Evolutionary conservation across 2,113 vertebrate species (phyloP).

Genomic region (Chloropsis hardwickii): DNA sequence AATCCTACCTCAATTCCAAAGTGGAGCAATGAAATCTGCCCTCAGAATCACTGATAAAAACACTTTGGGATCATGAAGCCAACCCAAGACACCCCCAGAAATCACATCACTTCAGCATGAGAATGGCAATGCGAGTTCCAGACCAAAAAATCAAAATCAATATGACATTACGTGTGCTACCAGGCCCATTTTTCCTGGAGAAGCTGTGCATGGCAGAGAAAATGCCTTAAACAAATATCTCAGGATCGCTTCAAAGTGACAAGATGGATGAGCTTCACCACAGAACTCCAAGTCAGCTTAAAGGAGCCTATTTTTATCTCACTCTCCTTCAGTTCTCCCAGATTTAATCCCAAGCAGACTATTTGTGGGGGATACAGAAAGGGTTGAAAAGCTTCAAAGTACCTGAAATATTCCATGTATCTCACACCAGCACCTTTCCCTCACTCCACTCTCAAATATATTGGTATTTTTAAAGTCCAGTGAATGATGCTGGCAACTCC

Average conservation of each 20-base stretch:
- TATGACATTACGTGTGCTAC: not conserved
- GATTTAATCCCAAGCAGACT: not conserved
- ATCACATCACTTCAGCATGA: not conserved
- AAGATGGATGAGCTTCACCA: slow-evolving; percentile 8
- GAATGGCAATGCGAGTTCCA: not conserved
- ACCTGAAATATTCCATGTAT: not conserved
- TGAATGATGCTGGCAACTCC: not conserved
- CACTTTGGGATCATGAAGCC: not conserved
- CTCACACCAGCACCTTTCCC: not conserved
- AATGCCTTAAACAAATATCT: not conserved
- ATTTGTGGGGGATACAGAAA: not conserved
- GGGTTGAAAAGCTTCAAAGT: not conserved
- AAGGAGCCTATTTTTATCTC: slow-evolving; percentile 24
- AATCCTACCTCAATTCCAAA: not conserved
- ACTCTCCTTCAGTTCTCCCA: not conserved
- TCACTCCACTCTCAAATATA: not conserved
- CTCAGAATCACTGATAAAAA: not conserved
- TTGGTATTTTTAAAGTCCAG: not conserved
- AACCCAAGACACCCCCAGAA: not conserved
- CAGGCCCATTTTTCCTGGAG: not conserved
- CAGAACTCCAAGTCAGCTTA: slow-evolving; percentile 17
- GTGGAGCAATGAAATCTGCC: not conserved
- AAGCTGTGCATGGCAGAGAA: not conserved
- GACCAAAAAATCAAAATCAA: not conserved
- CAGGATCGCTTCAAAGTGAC: not conserved